Conservation (phyloP, 2,888 invertebrate species). For the Maniola hyperantus region DNA sequence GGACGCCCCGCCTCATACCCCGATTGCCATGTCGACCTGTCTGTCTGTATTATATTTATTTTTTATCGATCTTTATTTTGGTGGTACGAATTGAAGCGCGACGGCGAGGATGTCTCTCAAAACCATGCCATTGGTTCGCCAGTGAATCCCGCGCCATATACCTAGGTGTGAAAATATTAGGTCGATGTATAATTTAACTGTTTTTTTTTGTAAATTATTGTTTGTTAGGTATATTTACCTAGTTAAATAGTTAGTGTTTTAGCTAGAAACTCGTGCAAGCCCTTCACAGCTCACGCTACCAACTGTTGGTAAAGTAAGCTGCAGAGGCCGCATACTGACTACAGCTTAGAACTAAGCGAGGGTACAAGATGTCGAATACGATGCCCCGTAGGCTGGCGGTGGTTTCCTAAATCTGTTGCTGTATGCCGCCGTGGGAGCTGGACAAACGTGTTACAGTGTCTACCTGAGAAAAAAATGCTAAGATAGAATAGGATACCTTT, state of each 20-base stretch:
- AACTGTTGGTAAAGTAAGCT: constrained; percentile 62
- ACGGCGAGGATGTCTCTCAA: no score
- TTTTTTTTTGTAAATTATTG: no score
- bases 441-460: constrained; percentile 60
- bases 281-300: constrained; percentile 59
- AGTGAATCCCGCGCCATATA: no score
- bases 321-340: constrained; percentile 52
- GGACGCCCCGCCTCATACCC: no score
- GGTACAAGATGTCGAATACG: constrained; percentile 66
- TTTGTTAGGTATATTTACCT: background rate
- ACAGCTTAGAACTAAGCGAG: constrained; percentile 53
- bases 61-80: no score
- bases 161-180: no score
- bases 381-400: constrained; percentile 61
- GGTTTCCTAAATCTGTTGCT: constrained; percentile 49
- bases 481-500: background rate
- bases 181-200: no score
- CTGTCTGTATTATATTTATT: background rate
- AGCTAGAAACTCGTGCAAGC: constrained; percentile 64
- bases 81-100: no score
- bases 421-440: constrained; percentile 65
- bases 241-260: constrained; percentile 26
- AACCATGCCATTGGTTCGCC: no score
- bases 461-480: constrained; percentile 39
- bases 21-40: no score